Conservation (phyloP, 2,888 invertebrate genomes). For the Caenorhabditis sp. region DNA sequence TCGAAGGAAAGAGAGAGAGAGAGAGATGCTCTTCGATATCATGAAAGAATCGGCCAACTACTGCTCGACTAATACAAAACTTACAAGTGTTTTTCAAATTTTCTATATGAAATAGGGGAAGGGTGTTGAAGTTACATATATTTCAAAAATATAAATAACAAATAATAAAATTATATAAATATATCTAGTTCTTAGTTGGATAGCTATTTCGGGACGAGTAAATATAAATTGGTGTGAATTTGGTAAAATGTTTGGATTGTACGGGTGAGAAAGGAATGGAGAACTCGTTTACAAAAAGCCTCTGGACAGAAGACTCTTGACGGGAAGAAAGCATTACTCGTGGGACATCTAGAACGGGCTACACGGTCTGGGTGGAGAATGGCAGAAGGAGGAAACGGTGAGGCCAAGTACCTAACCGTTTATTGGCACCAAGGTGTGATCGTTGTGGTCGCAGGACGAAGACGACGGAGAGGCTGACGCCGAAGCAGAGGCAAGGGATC, state of each 20-base stretch:
- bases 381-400: neutral
- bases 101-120: constrained; percentile 31
- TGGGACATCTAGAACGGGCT: constrained; percentile 22
- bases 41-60: neutral
- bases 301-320: constrained; percentile 19
- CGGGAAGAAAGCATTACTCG: constrained; percentile 25
- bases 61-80: constrained; percentile 27
- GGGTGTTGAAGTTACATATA: constrained; percentile 40
- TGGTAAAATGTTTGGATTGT: constrained; percentile 9
- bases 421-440: constrained; percentile 54
- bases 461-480: constrained; percentile 45
- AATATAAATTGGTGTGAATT: constrained; percentile 12
- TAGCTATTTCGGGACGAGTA: constrained; percentile 25
- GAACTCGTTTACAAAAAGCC: constrained; percentile 25
- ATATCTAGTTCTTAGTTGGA: constrained; percentile 20
- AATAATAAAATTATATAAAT: constrained; percentile 42
- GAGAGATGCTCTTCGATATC: constrained; percentile 1
- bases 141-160: constrained; percentile 60
- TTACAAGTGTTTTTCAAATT: constrained; percentile 28
- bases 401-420: constrained; percentile 20
- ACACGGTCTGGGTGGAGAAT: constrained; percentile 15
- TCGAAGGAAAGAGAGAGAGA: constrained; percentile 27
- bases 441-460: constrained; percentile 42
- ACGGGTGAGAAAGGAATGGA: constrained; percentile 23
- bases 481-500: constrained; percentile 36